Conservation (phyloP, 2,797 vertebrate genomes). For the Lophotriccus pileatus region DNA sequence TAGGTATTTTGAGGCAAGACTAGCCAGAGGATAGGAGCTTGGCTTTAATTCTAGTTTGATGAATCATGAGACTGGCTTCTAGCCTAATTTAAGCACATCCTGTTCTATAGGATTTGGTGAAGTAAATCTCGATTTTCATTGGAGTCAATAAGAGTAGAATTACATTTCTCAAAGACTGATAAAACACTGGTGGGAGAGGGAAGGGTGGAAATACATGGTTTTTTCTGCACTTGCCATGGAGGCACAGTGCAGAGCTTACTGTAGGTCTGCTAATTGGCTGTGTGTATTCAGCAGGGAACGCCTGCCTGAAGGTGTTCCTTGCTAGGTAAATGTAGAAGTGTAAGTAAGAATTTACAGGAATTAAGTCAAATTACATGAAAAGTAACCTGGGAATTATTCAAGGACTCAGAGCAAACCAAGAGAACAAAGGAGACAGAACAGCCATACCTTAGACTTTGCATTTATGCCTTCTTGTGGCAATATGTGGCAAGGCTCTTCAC, state of each 20-base stretch:
- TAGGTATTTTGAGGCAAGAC: neutral
- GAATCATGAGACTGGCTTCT: neutral
- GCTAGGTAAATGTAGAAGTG: neutral
- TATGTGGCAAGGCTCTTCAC: neutral
- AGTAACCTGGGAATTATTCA: neutral
- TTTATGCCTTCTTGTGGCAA: neutral
- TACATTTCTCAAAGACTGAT: neutral
- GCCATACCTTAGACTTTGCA: neutral
- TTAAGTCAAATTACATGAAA: neutral
- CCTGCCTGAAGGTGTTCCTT: neutral
- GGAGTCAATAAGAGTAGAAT: neutral
- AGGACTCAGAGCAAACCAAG: neutral
- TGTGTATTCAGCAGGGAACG: neutral
- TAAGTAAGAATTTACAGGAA: neutral
- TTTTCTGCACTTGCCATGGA: neutral
- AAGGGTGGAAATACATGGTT: neutral
- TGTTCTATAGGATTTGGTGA: neutral
- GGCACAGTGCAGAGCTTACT: neutral
- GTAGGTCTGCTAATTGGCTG: neutral
- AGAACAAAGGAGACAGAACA: neutral
- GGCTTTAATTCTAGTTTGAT: conserved; percentile 1
- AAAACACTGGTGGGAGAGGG: neutral
- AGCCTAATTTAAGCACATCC: neutral
- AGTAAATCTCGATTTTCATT: neutral
- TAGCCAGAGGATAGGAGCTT: neutral